Conservation (phyloP, 1,140 invertebrate species). For the Trichonephila inaurata region DNA sequence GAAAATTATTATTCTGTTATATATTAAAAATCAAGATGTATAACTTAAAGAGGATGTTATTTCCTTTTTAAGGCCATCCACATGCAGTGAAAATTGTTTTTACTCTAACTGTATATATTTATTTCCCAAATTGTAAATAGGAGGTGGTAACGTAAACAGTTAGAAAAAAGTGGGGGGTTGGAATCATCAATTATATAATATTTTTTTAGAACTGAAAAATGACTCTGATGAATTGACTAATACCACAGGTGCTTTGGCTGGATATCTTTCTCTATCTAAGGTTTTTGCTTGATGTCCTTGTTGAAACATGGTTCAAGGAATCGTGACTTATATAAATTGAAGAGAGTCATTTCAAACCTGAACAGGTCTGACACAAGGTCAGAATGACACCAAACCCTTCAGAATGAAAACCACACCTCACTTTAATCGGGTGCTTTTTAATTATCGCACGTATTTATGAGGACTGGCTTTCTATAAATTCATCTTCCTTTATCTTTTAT, state of each 20-base stretch:
- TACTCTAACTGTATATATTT: too few relatives aligned
- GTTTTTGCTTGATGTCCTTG: constrained; percentile 44
- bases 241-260: neutral
- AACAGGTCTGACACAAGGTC: constrained; percentile 61
- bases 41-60: too few relatives aligned
- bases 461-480: constrained; percentile 8
- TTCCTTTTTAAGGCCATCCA: too few relatives aligned
- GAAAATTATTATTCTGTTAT: too few relatives aligned
- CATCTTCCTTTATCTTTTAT: constrained; percentile 8
- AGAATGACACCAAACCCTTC: constrained; percentile 60
- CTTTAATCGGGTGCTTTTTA: constrained; percentile 61
- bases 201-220: too few relatives aligned
- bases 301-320: constrained; percentile 2
- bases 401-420: constrained; percentile 57
- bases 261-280: neutral
- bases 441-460: constrained; percentile 53
- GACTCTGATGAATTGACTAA: constrained; percentile 11
- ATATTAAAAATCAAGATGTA: too few relatives aligned
- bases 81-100: too few relatives aligned
- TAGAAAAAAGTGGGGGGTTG: too few relatives aligned
- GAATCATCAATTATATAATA: too few relatives aligned
- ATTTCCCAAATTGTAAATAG: too few relatives aligned
- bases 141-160: too few relatives aligned
- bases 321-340: constrained; percentile 43
- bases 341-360: constrained; percentile 45